Evolutionary conservation across 1,140 invertebrate genomes (phyloP), one percentile per base, ranked within the genome.

Genomic region (Meteorus sp.): DNA sequence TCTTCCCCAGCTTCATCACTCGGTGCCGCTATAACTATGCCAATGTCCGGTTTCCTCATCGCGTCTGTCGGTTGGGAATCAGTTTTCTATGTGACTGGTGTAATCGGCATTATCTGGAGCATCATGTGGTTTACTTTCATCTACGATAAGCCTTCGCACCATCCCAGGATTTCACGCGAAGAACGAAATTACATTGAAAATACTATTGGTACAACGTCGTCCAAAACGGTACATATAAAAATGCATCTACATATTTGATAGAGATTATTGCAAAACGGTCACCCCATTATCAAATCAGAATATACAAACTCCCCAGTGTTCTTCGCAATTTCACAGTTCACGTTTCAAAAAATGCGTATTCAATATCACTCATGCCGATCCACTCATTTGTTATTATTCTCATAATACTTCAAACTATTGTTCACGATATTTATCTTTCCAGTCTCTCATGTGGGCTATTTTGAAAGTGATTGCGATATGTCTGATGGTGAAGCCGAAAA

Each of bases 41-140:
- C 90, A 6, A 82, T 92, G 31, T 91, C 87, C 68, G 91, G 91
- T 17, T 89, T 86, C 63, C 79, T 93, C 22, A 92, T 92, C 63
- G 86, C 85, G 5, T 83, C 85, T n/a, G 77, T 88, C 33, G 90
- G 90, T 2, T 94, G 91, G 92, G 86, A 90, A 55, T 90, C 88
- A 6, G 89, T 92, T 5, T 94, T 93, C 80, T 94, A 93, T 70
- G 84, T 91, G 51, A 93, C 90, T 25, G 92, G 92, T 63, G 81
- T 77, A 17, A 80, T 92, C 45, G 90, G 90, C 2, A 67, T 93
- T 25, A 59, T 91, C 31, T 97, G 94, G 94, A 91, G 90, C 22
- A 66, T 90, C 2, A 70, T 87, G 0, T 97, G 94, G 95, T 90
- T 93, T 74, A 73, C 89, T 0, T 79, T 96, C 13, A 86, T 95